These are phyloP conservation scores for Pitangus sulphuratus DNA, from an alignment of 2,797 vertebrate genomes.

Conservation along the genomic window DNA sequence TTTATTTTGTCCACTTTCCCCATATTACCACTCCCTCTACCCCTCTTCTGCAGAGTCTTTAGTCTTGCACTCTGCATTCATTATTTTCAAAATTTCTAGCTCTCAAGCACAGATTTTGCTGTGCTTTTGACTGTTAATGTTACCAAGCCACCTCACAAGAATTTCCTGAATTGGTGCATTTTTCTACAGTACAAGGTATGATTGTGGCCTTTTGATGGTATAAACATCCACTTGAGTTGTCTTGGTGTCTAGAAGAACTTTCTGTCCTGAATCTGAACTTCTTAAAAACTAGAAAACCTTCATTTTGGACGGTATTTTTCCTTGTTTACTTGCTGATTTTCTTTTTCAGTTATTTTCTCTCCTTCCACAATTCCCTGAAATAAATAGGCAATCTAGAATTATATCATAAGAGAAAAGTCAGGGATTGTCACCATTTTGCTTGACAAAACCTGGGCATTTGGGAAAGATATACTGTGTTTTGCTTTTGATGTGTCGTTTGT, in stretches of 20 bases:
- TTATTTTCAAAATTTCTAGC: neutral
- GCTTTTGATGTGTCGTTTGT: neutral
- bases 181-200: neutral
- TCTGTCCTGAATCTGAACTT: neutral
- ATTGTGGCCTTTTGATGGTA: neutral
- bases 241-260: neutral
- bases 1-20: neutral
- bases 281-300: neutral
- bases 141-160: neutral
- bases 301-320: neutral
- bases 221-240: neutral
- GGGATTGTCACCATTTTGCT: neutral
- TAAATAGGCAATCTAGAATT: neutral
- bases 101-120: neutral
- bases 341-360: neutral
- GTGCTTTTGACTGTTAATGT: neutral
- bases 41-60: neutral
- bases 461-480: neutral
- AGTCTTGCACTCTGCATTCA: neutral
- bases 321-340: neutral
- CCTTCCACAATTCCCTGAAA: neutral
- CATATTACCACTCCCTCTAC: neutral
- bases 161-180: neutral
- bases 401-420: neutral
- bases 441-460: neutral